phyloP scores from a whole-genome alignment of 2,797 vertebrate genomes.

The Enteromius anoplus region DNA sequence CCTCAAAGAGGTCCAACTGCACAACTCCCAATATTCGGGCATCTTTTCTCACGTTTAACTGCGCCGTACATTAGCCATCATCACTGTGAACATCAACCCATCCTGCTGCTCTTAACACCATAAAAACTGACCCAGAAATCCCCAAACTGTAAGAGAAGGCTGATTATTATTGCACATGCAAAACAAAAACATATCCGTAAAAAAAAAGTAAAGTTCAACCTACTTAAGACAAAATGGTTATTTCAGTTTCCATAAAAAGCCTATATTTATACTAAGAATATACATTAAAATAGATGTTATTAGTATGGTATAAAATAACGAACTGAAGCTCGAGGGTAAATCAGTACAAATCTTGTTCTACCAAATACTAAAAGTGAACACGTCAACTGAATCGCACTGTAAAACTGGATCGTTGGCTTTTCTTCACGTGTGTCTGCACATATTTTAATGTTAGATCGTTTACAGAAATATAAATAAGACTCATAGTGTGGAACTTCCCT shows the following conservation, averaged over 20 bases:
- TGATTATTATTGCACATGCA: slow-evolving; percentile 17
- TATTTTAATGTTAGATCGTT: neutral
- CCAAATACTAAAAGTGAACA: neutral
- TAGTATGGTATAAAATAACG: neutral
- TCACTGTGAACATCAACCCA: neutral
- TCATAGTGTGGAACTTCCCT: neutral
- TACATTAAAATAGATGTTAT: neutral
- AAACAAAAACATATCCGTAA: neutral
- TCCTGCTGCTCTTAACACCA: neutral
- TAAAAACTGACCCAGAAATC: neutral
- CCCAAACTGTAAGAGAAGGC: neutral
- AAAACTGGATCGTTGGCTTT: neutral
- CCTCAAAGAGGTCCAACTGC: neutral
- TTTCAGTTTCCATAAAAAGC: neutral
- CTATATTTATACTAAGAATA: neutral
- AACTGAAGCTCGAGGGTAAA: neutral
- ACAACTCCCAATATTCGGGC: neutral
- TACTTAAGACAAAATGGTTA: neutral
- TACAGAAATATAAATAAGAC: neutral
- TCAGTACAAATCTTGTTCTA: neutral
- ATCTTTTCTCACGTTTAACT: neutral
- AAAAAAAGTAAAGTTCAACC: neutral
- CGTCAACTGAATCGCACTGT: neutral
- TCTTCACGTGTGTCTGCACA: neutral
- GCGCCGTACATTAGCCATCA: neutral